These are phyloP conservation scores for Heteropelma amictum DNA, from an alignment of 2,888 invertebrate genomes.

Conservation along the genomic window DNA sequence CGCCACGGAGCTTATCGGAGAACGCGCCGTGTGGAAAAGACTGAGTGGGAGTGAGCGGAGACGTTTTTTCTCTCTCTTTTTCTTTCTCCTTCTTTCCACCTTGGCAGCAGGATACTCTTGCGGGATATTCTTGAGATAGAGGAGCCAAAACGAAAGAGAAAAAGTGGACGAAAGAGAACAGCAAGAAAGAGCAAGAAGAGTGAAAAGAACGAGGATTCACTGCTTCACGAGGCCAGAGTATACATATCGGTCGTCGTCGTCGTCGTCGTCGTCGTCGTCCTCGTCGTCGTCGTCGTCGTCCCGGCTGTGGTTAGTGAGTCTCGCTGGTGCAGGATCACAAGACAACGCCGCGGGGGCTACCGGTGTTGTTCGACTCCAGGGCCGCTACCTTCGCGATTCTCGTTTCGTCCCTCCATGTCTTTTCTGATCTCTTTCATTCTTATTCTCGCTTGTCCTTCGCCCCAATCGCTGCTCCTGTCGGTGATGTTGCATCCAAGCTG, in stretches of 20 bases:
- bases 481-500: not conserved
- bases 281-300: slow-evolving; percentile 26
- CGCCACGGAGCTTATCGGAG: slow-evolving; percentile 52
- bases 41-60: slow-evolving; percentile 27
- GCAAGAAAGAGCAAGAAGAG: slow-evolving; percentile 32
- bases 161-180: slow-evolving; percentile 11
- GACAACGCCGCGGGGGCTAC: slow-evolving; percentile 74
- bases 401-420: slow-evolving; percentile 17
- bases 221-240: slow-evolving; percentile 42
- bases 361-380: slow-evolving; percentile 72
- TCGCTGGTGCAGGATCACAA: slow-evolving; percentile 65
- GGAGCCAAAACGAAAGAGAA: slow-evolving; percentile 17
- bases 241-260: slow-evolving; percentile 47
- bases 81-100: slow-evolving; percentile 11
- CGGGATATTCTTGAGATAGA: slow-evolving; percentile 41
- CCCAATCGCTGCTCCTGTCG: not conserved
- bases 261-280: slow-evolving; percentile 12
- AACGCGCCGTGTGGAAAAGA: slow-evolving; percentile 42
- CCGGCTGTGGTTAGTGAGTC: slow-evolving; percentile 33
- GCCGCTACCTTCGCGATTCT: slow-evolving; percentile 57
- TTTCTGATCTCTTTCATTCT: not conserved
- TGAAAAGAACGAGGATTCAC: slow-evolving; percentile 46
- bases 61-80: no score
- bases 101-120: slow-evolving; percentile 46
- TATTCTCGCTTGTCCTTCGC: not conserved